Conservation (phyloP, 2,797 vertebrate genomes). For the Moxostoma hubbsi region DNA sequence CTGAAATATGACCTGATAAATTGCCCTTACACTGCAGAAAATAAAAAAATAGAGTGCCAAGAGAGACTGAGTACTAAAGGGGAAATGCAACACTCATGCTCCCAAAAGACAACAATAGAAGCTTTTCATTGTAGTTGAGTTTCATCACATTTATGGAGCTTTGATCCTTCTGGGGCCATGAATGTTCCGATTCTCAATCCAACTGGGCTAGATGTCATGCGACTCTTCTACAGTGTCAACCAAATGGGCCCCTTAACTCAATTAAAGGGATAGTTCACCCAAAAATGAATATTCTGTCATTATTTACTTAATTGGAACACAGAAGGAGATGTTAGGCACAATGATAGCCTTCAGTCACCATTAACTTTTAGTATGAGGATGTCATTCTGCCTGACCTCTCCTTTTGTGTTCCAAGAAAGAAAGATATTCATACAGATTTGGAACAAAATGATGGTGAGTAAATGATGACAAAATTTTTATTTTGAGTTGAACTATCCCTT, state of each 20-base stretch:
- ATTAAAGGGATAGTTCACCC: no score
- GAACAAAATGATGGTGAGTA: no score
- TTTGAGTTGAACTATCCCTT: neutral
- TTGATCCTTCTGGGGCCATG: conserved; percentile 26
- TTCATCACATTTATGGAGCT: conserved; percentile 71
- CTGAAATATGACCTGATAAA: conserved; percentile 36
- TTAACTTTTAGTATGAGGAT: no score
- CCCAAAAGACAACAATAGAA: conserved; percentile 35
- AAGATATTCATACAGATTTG: no score
- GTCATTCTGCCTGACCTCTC: no score
- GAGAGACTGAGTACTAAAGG: conserved; percentile 44
- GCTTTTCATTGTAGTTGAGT: conserved; percentile 63
- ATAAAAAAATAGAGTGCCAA: conserved; percentile 22
- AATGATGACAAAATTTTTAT: no score
- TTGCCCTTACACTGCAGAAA: conserved; percentile 23
- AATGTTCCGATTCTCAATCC: conserved; percentile 39
- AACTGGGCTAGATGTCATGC: conserved; percentile 23
- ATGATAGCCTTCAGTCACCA: no score
- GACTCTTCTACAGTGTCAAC: conserved; percentile 2
- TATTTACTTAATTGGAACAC: no score
- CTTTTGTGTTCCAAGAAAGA: no score
- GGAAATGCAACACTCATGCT: conserved; percentile 66
- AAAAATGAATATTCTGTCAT: no score
- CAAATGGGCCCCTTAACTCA: neutral
- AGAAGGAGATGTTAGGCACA: no score